Evolutionary conservation across 2,113 vertebrate genomes (phyloP).

Genomic region (Dasyprocta punctata): DNA sequence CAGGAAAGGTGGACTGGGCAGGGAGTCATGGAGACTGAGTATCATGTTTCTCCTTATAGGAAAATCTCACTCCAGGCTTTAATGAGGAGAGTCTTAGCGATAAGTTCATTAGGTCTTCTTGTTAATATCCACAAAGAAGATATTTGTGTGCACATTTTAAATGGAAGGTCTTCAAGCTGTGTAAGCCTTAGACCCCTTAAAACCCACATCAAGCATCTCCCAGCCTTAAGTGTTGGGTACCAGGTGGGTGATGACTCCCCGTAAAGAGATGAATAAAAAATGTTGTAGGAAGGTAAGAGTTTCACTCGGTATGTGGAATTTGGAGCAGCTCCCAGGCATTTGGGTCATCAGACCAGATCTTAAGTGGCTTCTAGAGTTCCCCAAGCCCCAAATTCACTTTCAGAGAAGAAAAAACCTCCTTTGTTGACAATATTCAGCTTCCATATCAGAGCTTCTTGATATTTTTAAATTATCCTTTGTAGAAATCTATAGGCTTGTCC

Average conservation of each 20-base stretch:
- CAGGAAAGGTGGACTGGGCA: too few relatives aligned
- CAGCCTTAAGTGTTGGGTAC: too few relatives aligned
- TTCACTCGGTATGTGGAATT: rapidly evolving
- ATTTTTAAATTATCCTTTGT: neutral
- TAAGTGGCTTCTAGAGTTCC: slow-evolving; percentile 8
- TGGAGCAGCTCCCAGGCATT: neutral
- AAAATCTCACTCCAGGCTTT: rapidly evolving
- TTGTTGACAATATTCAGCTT: neutral
- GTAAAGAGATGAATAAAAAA: neutral
- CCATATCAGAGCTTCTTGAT: neutral
- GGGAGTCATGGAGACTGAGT: rapidly evolving
- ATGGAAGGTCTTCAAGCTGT: neutral
- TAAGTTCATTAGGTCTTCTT: neutral
- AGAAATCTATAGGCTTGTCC: neutral
- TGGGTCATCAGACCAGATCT: neutral
- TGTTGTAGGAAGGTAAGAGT: rapidly evolving
- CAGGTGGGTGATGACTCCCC: rapidly evolving
- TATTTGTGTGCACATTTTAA: neutral
- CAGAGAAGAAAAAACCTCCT: neutral
- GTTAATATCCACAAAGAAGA: neutral
- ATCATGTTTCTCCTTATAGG: neutral
- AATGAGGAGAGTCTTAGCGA: neutral
- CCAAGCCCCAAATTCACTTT: neutral
- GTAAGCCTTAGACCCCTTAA: neutral
- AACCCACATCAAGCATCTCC: neutral